Evolutionary conservation across 2,888 invertebrate genomes (phyloP), one percentile per base, ranked within the genome.

Genomic region (Iselma pallidipennis): DNA sequence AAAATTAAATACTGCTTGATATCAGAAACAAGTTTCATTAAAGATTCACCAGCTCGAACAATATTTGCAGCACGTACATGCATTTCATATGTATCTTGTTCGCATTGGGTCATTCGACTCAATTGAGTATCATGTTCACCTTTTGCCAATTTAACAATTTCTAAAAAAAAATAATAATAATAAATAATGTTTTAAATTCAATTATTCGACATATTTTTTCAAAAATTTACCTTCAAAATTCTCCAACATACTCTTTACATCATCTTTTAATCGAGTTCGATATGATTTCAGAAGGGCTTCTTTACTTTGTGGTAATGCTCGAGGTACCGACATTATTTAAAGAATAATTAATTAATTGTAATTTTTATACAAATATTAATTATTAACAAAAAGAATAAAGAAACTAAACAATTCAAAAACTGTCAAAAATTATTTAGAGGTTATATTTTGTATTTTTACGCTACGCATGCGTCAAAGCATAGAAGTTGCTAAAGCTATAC

Each of bases 1-100:
- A 99, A 85, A 74, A 98, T 97, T 49, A 98, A 84, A 81, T 98
- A 99, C 78, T 99, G 98, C 77, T 98, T 98, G 66, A 99, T 94
- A 79, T 98, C 98, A 0, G 97, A 95, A 0, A 98, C 96, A 26
- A 99, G 84, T 81, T 98, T 98, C 92, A 97, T 95, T 23, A 99
- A 82, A 0, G 97, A 96, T 83, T 98, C 98, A 0, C 96, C 96
- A 61, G 98, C 98, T 74, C 98, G 85, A 0, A 97, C 96, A 77
- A 98, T 97, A 80, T 98, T 98, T 4, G 97, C 94, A 28, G 97
- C 94, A 76, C 98, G 84, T 2, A 98, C 96, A 84, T 96, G 95
- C 95, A 97, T 96, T 84, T 95, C 97, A 83, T 92, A 96, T 23
- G 95, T 94, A 74, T 97, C 96, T 79, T 96, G 95, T 79, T 96